These are phyloP conservation scores for Proterorhinus semilunaris DNA, from an alignment of 2,113 vertebrate genomes.

Conservation along the genomic window DNA sequence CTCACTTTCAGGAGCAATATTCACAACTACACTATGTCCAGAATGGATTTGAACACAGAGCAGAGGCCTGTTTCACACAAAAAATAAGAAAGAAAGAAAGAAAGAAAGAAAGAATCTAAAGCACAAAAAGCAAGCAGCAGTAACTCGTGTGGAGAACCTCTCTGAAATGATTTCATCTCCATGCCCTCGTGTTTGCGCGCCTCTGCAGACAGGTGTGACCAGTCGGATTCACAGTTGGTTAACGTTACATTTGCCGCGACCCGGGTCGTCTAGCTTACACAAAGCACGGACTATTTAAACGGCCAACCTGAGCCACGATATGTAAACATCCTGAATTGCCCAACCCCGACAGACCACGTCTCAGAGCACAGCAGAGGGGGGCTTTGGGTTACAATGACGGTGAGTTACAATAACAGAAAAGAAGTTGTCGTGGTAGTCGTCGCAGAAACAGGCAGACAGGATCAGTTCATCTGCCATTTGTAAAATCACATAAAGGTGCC, in stretches of 20 bases:
- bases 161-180: slow-evolving; percentile 2
- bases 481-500: too few relatives aligned
- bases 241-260: slow-evolving; percentile 7
- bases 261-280: slow-evolving; percentile 25
- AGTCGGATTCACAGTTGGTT: slow-evolving; percentile 1
- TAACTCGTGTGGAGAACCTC: not conserved
- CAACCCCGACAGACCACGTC: slow-evolving; percentile 32
- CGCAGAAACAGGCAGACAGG: not conserved
- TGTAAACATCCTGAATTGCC: slow-evolving; percentile 47
- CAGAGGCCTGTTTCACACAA: too few relatives aligned
- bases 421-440: not conserved
- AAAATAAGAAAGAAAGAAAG: too few relatives aligned
- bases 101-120: too few relatives aligned
- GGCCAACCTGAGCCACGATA: slow-evolving; percentile 15
- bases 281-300: slow-evolving; percentile 13
- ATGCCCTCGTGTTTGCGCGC: not conserved
- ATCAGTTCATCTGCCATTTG: too few relatives aligned
- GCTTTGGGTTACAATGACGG: not conserved
- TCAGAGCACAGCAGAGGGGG: not conserved
- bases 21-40: too few relatives aligned
- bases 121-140: too few relatives aligned
- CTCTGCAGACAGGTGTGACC: not conserved
- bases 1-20: too few relatives aligned
- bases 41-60: too few relatives aligned
- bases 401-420: not conserved